These are phyloP conservation scores for Auanema freiburgensis DNA, from an alignment of 2,888 invertebrate genomes.

Conservation along the genomic window DNA sequence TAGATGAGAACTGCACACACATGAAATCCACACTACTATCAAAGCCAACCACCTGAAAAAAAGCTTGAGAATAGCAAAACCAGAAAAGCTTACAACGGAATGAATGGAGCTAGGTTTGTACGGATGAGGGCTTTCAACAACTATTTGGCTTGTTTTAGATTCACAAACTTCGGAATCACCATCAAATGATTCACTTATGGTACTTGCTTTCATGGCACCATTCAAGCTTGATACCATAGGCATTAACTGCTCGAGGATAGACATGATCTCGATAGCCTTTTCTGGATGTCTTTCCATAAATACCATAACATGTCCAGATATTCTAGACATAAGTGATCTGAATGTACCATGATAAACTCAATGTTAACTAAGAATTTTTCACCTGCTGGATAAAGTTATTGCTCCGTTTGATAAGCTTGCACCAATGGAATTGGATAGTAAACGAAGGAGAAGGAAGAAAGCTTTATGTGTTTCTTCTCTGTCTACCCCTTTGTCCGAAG, in stretches of 20 bases:
- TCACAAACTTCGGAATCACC: conserved; percentile 25
- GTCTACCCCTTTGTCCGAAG: conserved; percentile 3
- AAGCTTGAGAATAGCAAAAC: conserved; percentile 1
- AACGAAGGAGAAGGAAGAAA: conserved; percentile 44
- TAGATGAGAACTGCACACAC: conserved; percentile 82
- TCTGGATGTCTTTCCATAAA: conserved; percentile 55
- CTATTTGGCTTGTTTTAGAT: conserved; percentile 25
- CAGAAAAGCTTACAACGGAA: conserved; percentile 26
- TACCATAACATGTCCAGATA: conserved; percentile 52
- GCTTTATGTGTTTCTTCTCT: conserved; percentile 25
- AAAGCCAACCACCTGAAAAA: conserved; percentile 74
- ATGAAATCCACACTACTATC: conserved; percentile 87
- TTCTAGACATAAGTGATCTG: conserved; percentile 30
- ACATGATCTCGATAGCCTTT: conserved; percentile 51
- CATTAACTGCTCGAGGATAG: conserved; percentile 57
- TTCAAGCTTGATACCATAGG: conserved; percentile 50
- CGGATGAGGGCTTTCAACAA: conserved; percentile 87
- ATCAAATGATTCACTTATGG: conserved; percentile 21
- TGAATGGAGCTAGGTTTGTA: conserved; percentile 75
- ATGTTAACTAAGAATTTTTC: neutral
- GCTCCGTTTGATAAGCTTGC: conserved; percentile 29
- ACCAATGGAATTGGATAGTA: conserved; percentile 48
- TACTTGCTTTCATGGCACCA: conserved; percentile 30
- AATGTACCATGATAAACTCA: neutral
- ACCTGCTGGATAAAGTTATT: conserved; percentile 10